Evolutionary conservation across 92 coral and sea anemone genomes (phyloP), one percentile per base, ranked within the genome.

Genomic region (Anthopleura xanthogrammica): DNA sequence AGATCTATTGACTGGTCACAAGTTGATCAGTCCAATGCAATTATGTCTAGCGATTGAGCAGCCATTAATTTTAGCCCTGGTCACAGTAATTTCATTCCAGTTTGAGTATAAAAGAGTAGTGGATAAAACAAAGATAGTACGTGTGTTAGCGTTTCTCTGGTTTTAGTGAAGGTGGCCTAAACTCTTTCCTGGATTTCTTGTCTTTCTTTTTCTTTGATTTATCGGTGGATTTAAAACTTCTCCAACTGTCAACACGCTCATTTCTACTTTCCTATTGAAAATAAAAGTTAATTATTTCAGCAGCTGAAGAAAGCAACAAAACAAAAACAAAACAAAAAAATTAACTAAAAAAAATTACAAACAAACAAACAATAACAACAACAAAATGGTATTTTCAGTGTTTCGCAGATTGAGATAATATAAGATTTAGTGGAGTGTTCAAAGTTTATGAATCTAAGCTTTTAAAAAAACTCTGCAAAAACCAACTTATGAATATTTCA

Each of bases 211-310:
- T 94, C 68, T 83, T 80, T 29, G 62, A 55, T 62, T 80, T 78
- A 16, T 88, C 86, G 54, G 92, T 90, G 4, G 95, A 93, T 85
- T 96, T 93, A 82, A 96, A 96, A 75, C 79, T 93, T 89, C 99
- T 87, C 99, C 99, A 96, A 78, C 99, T 96, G 86, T 96, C 98
- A 12, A 96, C 99, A 42, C 99, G 97, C 62, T 96, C 92, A 52
- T 94, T 95, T 82, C 99, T 92, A 76, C 99, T 96, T 29, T 96
- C 98, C 99, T 96, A 83, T 39, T 57, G 22, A 76, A 76, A 43
- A 22, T 6, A 41, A 79, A 12, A 68, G 14, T 50, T 56, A 62
- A 58, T 19, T 9, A 46, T 46, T 9, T 46, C 9, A 46, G 50
- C 9, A 46, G 50, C 7, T 3, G 75, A 84, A 3, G 13, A 62